Conservation (phyloP, 2,797 vertebrate species). For the Spheniscus humboldti region DNA sequence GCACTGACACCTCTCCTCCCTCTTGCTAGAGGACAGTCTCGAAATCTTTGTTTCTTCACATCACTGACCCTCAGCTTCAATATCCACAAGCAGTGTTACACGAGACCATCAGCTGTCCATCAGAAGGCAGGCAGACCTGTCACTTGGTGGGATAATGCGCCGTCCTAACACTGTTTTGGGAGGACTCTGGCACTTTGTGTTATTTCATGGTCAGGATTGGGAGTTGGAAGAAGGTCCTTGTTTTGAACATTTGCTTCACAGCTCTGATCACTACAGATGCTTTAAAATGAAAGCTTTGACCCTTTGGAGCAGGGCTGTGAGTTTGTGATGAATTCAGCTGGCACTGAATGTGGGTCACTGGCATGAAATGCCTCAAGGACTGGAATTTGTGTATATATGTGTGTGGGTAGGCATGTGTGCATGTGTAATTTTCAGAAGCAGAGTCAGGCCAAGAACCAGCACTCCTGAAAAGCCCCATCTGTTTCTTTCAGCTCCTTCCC, state of each 20-base stretch:
- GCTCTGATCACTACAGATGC: background rate
- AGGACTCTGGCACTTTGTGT: background rate
- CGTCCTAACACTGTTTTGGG: background rate
- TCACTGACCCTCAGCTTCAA: background rate
- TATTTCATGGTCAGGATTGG: background rate
- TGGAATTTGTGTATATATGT: background rate
- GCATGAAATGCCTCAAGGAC: background rate
- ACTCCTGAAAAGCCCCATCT: conserved; percentile 35
- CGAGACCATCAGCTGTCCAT: background rate
- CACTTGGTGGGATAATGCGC: background rate
- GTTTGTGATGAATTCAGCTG: background rate
- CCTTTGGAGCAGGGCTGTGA: rapidly evolving
- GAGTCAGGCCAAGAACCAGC: background rate
- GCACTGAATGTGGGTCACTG: background rate
- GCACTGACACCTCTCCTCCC: background rate
- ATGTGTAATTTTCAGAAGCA: background rate
- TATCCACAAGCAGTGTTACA: background rate
- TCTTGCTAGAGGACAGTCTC: background rate
- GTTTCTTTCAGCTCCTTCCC: conserved; percentile 23
- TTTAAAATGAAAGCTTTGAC: background rate
- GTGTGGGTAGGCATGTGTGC: background rate
- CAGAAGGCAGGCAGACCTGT: background rate
- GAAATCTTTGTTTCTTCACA: background rate
- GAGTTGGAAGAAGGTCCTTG: background rate
- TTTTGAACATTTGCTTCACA: background rate